These are phyloP conservation scores for Peucedramus taeniatus DNA, from an alignment of 2,113 vertebrate genomes.

Conservation along the genomic window DNA sequence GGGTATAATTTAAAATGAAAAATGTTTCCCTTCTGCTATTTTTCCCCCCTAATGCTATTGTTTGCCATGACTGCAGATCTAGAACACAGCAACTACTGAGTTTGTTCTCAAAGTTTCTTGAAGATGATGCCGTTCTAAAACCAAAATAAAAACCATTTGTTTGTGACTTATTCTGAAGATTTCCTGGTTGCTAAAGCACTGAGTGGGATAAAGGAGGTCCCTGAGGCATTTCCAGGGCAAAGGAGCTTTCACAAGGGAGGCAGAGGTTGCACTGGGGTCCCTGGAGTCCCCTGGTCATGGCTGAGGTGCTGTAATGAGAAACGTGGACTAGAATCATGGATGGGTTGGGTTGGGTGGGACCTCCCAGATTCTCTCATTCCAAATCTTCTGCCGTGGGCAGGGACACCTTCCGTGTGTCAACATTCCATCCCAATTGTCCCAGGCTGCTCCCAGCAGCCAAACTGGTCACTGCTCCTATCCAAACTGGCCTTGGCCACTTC, in stretches of 20 bases:
- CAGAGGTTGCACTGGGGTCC: neutral
- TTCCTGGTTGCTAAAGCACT: neutral
- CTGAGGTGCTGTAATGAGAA: neutral
- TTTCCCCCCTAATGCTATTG: neutral
- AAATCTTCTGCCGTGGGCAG: neutral
- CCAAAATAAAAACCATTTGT: neutral
- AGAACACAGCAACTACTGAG: neutral
- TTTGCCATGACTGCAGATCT: neutral
- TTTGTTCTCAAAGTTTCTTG: neutral
- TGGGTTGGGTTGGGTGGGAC: neutral
- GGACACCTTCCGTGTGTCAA: neutral
- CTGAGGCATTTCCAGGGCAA: neutral
- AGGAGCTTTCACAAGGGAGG: neutral
- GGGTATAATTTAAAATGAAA: conserved; percentile 26
- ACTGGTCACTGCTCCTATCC: too few relatives aligned
- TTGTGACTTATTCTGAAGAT: neutral
- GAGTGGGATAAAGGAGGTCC: neutral
- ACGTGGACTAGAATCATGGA: too few relatives aligned
- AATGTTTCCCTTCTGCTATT: neutral
- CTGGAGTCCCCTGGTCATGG: neutral
- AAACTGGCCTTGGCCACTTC: neutral
- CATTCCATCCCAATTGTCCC: neutral
- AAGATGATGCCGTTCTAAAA: neutral
- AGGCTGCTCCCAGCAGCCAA: neutral
- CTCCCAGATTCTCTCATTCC: neutral